Evolutionary conservation across 2,888 invertebrate species (phyloP).

Genomic region (Melanostoma mellinum): DNA sequence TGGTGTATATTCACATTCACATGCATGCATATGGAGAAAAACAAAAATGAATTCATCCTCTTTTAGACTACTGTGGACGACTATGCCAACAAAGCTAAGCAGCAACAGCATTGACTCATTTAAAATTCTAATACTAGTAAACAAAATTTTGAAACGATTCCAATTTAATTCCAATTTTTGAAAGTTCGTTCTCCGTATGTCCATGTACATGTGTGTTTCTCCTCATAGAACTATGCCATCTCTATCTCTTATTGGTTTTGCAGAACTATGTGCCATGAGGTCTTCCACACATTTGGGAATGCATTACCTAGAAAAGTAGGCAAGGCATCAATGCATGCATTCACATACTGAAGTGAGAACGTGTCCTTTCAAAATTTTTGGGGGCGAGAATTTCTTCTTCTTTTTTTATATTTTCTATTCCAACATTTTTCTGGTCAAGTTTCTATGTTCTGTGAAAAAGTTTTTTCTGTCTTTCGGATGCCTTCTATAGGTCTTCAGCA

Average conservation of each 20-base stretch:
- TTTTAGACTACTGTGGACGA: neutral
- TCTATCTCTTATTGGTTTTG: slow-evolving; percentile 66
- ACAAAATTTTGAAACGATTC: slow-evolving; percentile 73
- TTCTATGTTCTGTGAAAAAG: slow-evolving; percentile 51
- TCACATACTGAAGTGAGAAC: slow-evolving; percentile 39
- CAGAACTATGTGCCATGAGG: slow-evolving; percentile 65
- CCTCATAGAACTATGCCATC: slow-evolving; percentile 26
- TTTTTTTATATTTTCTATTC: slow-evolving; percentile 14
- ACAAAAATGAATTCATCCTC: neutral
- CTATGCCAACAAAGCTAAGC: slow-evolving; percentile 29
- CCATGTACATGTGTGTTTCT: neutral
- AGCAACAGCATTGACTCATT: slow-evolving; percentile 69
- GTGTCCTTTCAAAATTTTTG: slow-evolving; percentile 43
- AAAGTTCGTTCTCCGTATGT: slow-evolving; percentile 45
- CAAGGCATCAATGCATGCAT: slow-evolving; percentile 59
- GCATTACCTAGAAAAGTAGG: slow-evolving; percentile 37
- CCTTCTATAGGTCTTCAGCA: slow-evolving; percentile 14
- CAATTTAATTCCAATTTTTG: slow-evolving; percentile 73
- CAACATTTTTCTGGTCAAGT: slow-evolving; percentile 36
- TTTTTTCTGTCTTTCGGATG: neutral
- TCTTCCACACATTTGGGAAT: slow-evolving; percentile 63
- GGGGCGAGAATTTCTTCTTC: neutral
- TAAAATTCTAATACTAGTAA: slow-evolving; percentile 71
- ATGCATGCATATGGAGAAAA: neutral
- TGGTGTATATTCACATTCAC: neutral